These are phyloP conservation scores for Tachina fera DNA, from an alignment of 2,888 invertebrate species.

Conservation along the genomic window DNA sequence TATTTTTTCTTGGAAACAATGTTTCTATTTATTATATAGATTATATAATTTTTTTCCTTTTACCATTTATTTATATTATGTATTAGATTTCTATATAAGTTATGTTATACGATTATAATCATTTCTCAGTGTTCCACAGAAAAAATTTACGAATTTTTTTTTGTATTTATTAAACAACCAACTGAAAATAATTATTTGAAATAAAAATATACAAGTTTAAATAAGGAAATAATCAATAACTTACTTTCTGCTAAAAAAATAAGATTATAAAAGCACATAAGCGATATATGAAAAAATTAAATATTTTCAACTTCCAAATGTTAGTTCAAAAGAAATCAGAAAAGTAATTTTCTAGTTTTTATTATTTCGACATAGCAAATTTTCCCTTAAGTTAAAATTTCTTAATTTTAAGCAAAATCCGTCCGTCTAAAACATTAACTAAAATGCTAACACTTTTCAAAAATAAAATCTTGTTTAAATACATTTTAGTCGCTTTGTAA, in stretches of 20 bases:
- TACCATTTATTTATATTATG: too few relatives aligned
- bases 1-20: too few relatives aligned
- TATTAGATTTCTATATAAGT: too few relatives aligned
- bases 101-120: too few relatives aligned
- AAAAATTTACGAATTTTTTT: too few relatives aligned
- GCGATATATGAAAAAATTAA: background rate
- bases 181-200: too few relatives aligned
- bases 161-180: too few relatives aligned
- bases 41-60: too few relatives aligned
- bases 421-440: conserved; percentile 17
- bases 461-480: background rate
- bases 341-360: background rate
- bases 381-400: too few relatives aligned
- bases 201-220: background rate
- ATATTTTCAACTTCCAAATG: background rate
- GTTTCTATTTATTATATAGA: too few relatives aligned
- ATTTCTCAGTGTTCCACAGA: too few relatives aligned
- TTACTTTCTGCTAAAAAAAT: background rate
- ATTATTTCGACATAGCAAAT: background rate
- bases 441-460: conserved; percentile 36
- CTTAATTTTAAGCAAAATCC: background rate
- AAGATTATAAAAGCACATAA: background rate
- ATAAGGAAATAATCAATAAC: background rate
- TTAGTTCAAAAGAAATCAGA: background rate
- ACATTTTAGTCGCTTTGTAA: background rate